Evolutionary conservation across 2,888 invertebrate species (phyloP).

Genomic region (Scrobipalpa costella): DNA sequence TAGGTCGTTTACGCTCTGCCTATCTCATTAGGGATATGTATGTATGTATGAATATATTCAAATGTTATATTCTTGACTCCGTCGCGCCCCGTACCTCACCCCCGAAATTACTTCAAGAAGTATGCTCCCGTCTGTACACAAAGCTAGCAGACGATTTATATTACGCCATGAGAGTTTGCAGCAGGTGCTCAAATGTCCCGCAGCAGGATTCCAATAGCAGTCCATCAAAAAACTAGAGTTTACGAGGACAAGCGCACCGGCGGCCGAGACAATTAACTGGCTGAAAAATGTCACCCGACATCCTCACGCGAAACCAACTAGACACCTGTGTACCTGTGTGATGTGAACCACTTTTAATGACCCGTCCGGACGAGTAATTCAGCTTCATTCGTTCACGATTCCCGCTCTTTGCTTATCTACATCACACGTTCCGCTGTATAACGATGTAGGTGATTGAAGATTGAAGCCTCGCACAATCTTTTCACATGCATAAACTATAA

Average conservation of each 20-base stretch:
- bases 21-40: too few species aligned
- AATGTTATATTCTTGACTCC: too few species aligned
- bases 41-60: too few species aligned
- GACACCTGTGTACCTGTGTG: constrained; percentile 68
- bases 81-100: too few species aligned
- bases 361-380: constrained; percentile 46
- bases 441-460: constrained; percentile 20
- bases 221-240: constrained; percentile 66
- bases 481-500: constrained; percentile 7
- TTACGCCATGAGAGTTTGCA: constrained; percentile 42
- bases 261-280: constrained; percentile 60
- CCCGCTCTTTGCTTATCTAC: constrained; percentile 10
- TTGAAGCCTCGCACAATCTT: constrained; percentile 16
- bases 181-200: constrained; percentile 56
- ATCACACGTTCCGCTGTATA: constrained; percentile 20
- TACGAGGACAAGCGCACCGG: constrained; percentile 51
- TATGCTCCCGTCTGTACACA: too few species aligned
- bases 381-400: constrained; percentile 33
- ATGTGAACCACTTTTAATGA: constrained; percentile 44
- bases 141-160: constrained; percentile 33
- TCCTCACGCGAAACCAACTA: constrained; percentile 59
- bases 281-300: constrained; percentile 72
- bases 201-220: constrained; percentile 56
- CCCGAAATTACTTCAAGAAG: too few species aligned
- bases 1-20: too few species aligned